Base-by-base conservation (phyloP, 1,140 invertebrate species). In the Leptestheria dahalacensis region DNA sequence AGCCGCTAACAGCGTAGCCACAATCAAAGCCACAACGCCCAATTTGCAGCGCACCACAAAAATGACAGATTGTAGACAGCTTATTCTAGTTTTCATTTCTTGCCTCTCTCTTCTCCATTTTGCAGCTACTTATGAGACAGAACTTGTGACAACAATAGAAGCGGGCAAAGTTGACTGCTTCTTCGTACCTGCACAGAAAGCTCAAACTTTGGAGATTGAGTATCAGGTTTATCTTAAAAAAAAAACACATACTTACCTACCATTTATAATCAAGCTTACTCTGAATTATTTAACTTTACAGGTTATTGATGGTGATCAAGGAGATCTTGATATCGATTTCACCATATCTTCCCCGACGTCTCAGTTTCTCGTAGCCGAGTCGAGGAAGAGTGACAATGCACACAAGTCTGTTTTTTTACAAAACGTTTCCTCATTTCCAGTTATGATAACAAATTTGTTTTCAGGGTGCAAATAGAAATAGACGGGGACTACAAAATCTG, bases 301-400 rank as follows among this genome's bases (percentile, higher is more conserved):
- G 79, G 80, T 86, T 1, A 85, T 88, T 66, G 82, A 85, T 68
- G 82, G 85, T 23, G 76, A 79, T 0, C 80, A 83, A 61, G 85
- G 85, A 0, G 84, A 87, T 61, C 68, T 88, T 61, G 85, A 88
- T 68, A 82, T 88, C n/a, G 83, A 79, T 26, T 86, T 87, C 69
- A 74, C 77, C 52, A 62, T 88, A 24, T 64, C 75, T 0, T 79
- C 81, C 48, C 85, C 84, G 9, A 73, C 74, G 41, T 81, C 81
- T 3, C 67, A 77, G 61, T 73, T 83, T 2, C 68, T 88, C 2
- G 74, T 82, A 0, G 75, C 79, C 1, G 84, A 87, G 64, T 78
- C 76, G 62, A 83, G 83, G 66, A 84, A 84, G 69, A 74, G 79
- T 2, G 84, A 86, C 67, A 84, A 81, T 63, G 74, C 77, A 41